phyloP scores from a whole-genome alignment of 2,797 vertebrate genomes.

The Sebastes itinus region DNA sequence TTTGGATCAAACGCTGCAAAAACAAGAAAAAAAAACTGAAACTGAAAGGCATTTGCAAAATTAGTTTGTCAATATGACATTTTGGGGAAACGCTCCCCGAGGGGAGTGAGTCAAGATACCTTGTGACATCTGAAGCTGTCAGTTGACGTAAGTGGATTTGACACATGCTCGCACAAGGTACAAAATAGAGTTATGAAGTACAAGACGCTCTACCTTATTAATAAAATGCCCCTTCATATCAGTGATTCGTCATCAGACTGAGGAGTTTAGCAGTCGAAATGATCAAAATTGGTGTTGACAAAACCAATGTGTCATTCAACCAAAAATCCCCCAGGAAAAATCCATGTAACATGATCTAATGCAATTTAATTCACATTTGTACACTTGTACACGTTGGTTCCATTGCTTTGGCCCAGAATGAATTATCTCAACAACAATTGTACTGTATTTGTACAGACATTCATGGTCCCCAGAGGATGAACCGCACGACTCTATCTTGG shows the following conservation, averaged over 20 bases:
- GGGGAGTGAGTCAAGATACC: slow-evolving; percentile 41
- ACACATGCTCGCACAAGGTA: slow-evolving; percentile 42
- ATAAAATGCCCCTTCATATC: slow-evolving; percentile 8
- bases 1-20: slow-evolving; percentile 38
- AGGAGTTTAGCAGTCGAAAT: neutral
- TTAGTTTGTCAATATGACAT: slow-evolving; percentile 60
- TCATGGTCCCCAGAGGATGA: neutral
- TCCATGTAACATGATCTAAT: neutral
- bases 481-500: neutral
- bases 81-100: slow-evolving; percentile 28
- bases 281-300: neutral
- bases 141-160: slow-evolving; percentile 48
- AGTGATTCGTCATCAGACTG: slow-evolving; percentile 1
- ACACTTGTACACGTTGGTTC: neutral
- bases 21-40: neutral
- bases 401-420: neutral
- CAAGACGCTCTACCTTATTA: slow-evolving; percentile 12
- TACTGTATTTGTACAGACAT: neutral
- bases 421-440: neutral
- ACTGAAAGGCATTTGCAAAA: slow-evolving; percentile 46
- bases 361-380: neutral
- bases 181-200: slow-evolving; percentile 24
- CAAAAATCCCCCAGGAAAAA: neutral
- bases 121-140: slow-evolving; percentile 43
- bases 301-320: slow-evolving; percentile 4